Conservation (phyloP, 2,888 invertebrate species). For the Hipparchia semele region DNA sequence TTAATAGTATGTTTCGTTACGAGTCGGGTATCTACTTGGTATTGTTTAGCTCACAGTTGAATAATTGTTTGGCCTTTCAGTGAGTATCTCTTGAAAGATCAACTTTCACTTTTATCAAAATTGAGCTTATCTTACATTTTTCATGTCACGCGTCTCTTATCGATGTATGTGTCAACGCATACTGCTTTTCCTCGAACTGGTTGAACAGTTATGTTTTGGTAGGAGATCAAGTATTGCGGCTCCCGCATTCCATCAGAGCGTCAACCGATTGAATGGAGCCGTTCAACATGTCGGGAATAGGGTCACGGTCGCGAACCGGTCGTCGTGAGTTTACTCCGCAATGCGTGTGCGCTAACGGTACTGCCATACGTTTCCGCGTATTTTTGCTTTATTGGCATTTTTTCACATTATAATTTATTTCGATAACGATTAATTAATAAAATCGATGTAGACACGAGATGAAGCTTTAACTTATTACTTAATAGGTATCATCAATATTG, state of each 20-base stretch:
- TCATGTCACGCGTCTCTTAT: slow-evolving; percentile 36
- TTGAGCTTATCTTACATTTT: slow-evolving; percentile 37
- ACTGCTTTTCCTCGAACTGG: slow-evolving; percentile 34
- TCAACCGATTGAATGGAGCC: slow-evolving; percentile 59
- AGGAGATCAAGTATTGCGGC: slow-evolving; percentile 55
- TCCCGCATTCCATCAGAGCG: slow-evolving; percentile 68
- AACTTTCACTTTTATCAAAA: slow-evolving; percentile 35
- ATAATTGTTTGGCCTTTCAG: slow-evolving; percentile 5
- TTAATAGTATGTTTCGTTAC: neutral
- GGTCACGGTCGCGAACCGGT: slow-evolving; percentile 77
- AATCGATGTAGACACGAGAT: neutral
- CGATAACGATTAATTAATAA: neutral
- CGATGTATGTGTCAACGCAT: slow-evolving; percentile 28
- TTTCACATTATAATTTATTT: slow-evolving; percentile 16
- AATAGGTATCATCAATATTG: neutral
- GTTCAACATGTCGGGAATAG: slow-evolving; percentile 66
- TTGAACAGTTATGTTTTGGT: slow-evolving; percentile 45
- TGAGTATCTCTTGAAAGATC: slow-evolving; percentile 21
- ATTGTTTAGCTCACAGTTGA: neutral
- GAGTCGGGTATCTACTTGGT: neutral
- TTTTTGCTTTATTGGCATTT: slow-evolving; percentile 34
- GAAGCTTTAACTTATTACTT: neutral
- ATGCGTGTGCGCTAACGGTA: slow-evolving; percentile 46
- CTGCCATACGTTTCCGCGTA: slow-evolving; percentile 43
- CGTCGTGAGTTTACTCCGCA: slow-evolving; percentile 47